phyloP scores from a whole-genome alignment of 2,113 vertebrate species.

The Synodontis membranacea region DNA sequence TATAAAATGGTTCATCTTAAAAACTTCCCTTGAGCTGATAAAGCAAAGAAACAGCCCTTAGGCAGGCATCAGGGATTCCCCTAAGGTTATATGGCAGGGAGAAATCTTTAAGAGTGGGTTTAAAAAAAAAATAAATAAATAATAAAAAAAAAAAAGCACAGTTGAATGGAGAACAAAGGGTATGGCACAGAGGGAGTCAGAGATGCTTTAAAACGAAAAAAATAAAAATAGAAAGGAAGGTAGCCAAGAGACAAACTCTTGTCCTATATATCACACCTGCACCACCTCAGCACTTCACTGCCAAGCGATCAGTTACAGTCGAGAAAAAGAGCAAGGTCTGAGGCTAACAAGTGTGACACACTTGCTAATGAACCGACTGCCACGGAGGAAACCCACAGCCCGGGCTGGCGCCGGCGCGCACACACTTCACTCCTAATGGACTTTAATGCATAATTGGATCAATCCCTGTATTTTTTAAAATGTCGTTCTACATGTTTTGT shows the following conservation, averaged over 20 bases:
- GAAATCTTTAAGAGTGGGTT: not conserved
- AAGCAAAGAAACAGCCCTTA: not conserved
- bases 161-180: not conserved
- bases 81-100: not conserved
- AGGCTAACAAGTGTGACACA: constrained; percentile 22
- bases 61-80: not conserved
- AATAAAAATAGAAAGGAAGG: not conserved
- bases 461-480: not conserved
- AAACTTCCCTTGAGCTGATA: not conserved
- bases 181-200: not conserved
- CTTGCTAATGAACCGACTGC: constrained; percentile 14
- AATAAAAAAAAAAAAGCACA: not conserved
- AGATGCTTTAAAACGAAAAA: not conserved
- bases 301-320: not conserved
- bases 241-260: not conserved
- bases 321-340: not conserved
- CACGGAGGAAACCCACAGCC: not conserved
- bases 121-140: too few species aligned
- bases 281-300: not conserved
- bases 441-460: not conserved
- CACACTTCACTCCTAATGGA: not conserved
- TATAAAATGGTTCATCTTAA: not conserved
- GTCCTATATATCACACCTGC: constrained; percentile 7
- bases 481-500: not conserved
- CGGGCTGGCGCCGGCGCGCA: not conserved